Evolutionary conservation across 2,113 vertebrate genomes (phyloP).

Genomic region (Leucoraja erinaceus): DNA sequence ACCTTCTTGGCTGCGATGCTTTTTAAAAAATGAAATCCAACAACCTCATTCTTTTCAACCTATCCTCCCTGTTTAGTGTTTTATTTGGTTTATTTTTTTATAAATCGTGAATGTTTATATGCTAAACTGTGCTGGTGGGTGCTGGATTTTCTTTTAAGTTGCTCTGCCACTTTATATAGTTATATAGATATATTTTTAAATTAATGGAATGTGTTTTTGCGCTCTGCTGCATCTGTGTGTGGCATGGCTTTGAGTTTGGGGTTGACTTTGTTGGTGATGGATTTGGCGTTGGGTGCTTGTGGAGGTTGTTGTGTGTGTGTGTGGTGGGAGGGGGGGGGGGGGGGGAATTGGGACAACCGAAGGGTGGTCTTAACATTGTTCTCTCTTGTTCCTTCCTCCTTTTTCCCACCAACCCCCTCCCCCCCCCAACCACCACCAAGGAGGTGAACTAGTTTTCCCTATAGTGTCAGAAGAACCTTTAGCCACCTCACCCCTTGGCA

Average conservation of each 20-base stretch:
- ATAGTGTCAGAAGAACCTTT: constrained; percentile 96
- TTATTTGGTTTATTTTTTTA: too few species aligned
- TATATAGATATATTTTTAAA: too few species aligned
- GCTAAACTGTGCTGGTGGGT: constrained; percentile 10
- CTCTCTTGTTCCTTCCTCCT: constrained; percentile 61
- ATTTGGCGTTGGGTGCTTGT: background rate
- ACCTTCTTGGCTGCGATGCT: constrained; percentile 16
- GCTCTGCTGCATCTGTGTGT: constrained; percentile 47
- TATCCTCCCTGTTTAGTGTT: background rate
- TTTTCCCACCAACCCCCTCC: background rate
- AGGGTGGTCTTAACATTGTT: constrained; percentile 41
- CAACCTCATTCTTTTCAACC: background rate
- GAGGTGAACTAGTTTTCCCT: constrained; percentile 98
- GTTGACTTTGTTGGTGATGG: constrained; percentile 39
- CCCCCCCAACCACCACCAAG: constrained; percentile 47
- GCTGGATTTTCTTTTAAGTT: constrained; percentile 59
- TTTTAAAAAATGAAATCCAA: background rate
- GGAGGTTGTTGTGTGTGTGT: background rate
- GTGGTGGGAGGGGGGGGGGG: too few species aligned
- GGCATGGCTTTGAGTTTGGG: constrained; percentile 43
- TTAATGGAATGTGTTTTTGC: constrained; percentile 47
- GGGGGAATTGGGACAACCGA: too few species aligned
- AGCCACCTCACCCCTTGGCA: constrained; percentile 88
- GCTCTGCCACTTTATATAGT: constrained; percentile 54
- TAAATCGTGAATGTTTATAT: background rate